A percentile compares a stretch with the other conserved stretches of the same genome.
Conservation (phyloP, 2,888 invertebrate species). For the Arrhopalites spinosus region DNA sequence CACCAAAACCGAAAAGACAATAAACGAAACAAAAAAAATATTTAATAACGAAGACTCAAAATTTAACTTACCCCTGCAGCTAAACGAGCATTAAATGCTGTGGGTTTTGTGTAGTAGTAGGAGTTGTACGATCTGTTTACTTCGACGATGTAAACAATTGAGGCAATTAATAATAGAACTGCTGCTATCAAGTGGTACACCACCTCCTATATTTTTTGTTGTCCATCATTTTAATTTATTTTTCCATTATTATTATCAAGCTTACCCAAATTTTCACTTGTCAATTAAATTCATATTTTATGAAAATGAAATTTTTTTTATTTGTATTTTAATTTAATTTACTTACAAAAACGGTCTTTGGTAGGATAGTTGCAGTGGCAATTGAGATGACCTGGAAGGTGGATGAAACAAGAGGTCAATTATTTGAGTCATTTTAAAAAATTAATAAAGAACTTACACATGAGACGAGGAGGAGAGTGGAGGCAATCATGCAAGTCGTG, state of each 20-base stretch:
- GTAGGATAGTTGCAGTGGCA: conserved; percentile 79
- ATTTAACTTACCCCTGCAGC: conserved; percentile 71
- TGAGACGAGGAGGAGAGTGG: conserved; percentile 74
- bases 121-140: conserved; percentile 61
- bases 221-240: not conserved
- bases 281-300: too few relatives aligned
- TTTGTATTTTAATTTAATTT: conserved; percentile 2
- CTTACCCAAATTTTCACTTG: too few relatives aligned
- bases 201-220: conserved; percentile 68
- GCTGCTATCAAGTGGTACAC: conserved; percentile 79
- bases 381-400: conserved; percentile 67
- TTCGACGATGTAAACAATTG: conserved; percentile 71
- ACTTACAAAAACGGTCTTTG: conserved; percentile 81
- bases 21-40: conserved; percentile 39
- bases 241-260: too few relatives aligned
- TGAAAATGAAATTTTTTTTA: conserved; percentile 6
- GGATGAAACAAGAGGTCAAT: too few relatives aligned
- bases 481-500: conserved; percentile 78
- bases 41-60: conserved; percentile 7
- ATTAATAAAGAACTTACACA: conserved; percentile 63
- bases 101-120: conserved; percentile 41
- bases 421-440: too few relatives aligned
- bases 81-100: conserved; percentile 69
- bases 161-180: conserved; percentile 73
- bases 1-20: conserved; percentile 40